Base-by-base conservation (phyloP, 2,888 invertebrate genomes). In the Drosophila barbarae region DNA sequence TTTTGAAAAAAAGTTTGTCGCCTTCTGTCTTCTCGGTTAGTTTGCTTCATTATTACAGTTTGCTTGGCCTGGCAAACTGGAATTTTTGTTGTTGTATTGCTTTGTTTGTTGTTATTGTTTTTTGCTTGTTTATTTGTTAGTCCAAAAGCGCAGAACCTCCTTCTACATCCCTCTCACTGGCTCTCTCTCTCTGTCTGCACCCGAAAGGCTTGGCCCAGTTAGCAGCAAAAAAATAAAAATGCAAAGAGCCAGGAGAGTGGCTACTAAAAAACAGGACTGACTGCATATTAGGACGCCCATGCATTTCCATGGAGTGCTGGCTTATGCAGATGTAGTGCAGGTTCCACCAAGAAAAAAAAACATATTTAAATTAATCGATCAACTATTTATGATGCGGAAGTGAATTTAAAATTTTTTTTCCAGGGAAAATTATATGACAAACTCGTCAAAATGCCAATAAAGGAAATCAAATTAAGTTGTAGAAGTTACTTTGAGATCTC, bases 151-250 rank as follows among this genome's bases (percentile, higher is more conserved):
- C 49, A 59, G 51, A 49, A 39, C 39, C 51, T 44, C 21, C 49
- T 28, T 23, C 32, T 18, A 44, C 2, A 26, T 35, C 26, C 28
- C 15, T 15, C 15, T 34, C 42, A 18, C 13, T 23, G 12, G 15
- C 44, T 13, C 28, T 30, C 12, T 12, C 15, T 28, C 13, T 30
- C 18, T 46, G 46, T 26, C 21, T 32, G 26, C 44, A 15, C 8
- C 3, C 13, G n/a, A 69, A 67, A 80, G 78, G 81, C 77, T 78
- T 78, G 77, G 84, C 77, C 77, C 77, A 78, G 84, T 78, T 83
- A 80, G 84, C 61, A 47, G 36, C 26, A 32, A 44, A 44, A 44
- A 66, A 44, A 44, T 15, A 46, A 30, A 46, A 46, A 53, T 64
- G 36, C 64, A 46, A 63, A 52, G 36, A 38, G 65, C 41, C 41